Conservation (phyloP, 2,888 invertebrate genomes). For the Elysia crispata region DNA sequence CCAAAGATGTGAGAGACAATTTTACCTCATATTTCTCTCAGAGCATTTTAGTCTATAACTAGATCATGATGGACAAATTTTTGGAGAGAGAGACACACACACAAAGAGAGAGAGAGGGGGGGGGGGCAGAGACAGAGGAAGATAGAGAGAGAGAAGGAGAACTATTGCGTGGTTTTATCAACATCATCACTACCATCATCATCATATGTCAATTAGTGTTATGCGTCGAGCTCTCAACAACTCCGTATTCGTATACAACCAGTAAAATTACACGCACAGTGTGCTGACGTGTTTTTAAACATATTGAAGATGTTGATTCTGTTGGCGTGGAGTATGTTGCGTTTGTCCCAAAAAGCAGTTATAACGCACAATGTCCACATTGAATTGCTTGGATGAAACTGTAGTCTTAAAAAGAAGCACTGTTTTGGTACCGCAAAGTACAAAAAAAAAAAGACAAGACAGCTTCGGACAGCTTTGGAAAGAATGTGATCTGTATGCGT, state of each 20-base stretch:
- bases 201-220: not conserved
- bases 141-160: conserved; percentile 18
- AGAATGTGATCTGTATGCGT: not conserved
- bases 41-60: not conserved
- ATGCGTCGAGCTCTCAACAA: not conserved
- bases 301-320: too few species aligned
- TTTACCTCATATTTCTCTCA: not conserved
- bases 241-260: not conserved
- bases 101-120: too few species aligned
- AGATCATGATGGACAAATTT: not conserved
- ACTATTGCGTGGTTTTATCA: not conserved
- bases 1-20: not conserved
- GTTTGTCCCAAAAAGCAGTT: not conserved
- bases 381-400: not conserved
- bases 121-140: conserved; percentile 5
- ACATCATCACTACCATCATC: not conserved
- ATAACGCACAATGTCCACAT: not conserved
- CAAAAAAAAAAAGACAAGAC: not conserved
- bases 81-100: too few species aligned
- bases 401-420: not conserved
- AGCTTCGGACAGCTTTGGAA: not conserved
- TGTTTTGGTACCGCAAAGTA: not conserved
- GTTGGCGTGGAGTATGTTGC: not conserved
- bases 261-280: not conserved
- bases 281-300: too few species aligned